Evolutionary conservation across 1,140 invertebrate genomes (phyloP).

Genomic region (Musca vetustissima): DNA sequence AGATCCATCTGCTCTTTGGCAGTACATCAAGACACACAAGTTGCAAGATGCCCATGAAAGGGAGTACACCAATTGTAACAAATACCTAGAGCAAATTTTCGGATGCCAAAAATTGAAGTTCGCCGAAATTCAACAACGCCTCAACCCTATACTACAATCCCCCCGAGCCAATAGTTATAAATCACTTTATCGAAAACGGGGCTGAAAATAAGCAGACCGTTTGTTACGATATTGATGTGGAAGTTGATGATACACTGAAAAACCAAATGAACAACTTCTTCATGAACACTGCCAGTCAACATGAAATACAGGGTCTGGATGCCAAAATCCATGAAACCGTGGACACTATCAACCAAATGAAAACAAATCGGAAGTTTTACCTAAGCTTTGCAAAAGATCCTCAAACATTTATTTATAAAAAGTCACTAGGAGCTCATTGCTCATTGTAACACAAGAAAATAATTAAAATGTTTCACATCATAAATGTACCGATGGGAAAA

Average conservation of each 20-base stretch:
- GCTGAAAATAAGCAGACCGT: constrained; percentile 97
- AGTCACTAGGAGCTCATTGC: too few species aligned
- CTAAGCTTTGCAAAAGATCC: constrained; percentile 98
- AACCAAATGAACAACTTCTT: constrained; percentile 98
- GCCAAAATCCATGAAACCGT: constrained; percentile 98
- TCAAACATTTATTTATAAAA: constrained; percentile 97
- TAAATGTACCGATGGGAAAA: too few species aligned
- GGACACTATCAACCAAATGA: constrained; percentile 97
- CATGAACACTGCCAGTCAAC: constrained; percentile 94
- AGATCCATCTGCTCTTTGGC: constrained; percentile 97
- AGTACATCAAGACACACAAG: constrained; percentile 98
- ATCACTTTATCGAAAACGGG: constrained; percentile 93
- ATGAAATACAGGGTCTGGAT: constrained; percentile 92
- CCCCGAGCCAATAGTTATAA: constrained; percentile 98
- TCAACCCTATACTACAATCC: constrained; percentile 95
- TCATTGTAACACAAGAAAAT: too few species aligned
- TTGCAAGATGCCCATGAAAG: constrained; percentile 91
- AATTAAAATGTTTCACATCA: too few species aligned
- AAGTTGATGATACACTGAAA: constrained; percentile 97
- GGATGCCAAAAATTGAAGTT: constrained; percentile 94
- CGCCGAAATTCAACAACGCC: constrained; percentile 94
- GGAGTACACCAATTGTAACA: constrained; percentile 96
- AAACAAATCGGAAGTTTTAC: constrained; percentile 98
- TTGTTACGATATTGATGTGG: constrained; percentile 99
- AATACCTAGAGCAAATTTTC: constrained; percentile 97